phyloP scores from a whole-genome alignment of 2,888 invertebrate genomes.

The Chirona hameri region DNA sequence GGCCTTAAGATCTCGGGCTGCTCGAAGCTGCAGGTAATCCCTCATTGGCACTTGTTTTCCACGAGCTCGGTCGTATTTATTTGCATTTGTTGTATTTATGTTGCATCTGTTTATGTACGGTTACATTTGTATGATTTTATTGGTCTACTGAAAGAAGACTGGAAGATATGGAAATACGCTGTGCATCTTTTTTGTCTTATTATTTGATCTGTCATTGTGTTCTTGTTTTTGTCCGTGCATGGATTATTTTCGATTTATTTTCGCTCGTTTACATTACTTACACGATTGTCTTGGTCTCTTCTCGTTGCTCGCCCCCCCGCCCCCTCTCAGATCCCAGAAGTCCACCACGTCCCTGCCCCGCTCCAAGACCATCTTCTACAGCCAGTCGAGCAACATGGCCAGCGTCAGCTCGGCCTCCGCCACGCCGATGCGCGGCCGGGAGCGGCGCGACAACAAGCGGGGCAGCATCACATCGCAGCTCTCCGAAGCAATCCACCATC shows the following conservation, averaged over 20 bases:
- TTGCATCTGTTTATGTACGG: too few species aligned
- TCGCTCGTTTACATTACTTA: neutral
- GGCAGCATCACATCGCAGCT: neutral
- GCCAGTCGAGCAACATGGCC: neutral
- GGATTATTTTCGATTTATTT: neutral
- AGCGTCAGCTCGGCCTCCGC: neutral
- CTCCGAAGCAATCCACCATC: neutral
- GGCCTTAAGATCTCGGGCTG: too few species aligned
- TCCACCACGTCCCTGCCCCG: neutral
- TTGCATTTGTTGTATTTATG: too few species aligned
- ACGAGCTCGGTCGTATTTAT: too few species aligned
- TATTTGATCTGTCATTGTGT: too few species aligned
- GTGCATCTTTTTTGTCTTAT: neutral
- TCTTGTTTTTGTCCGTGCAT: neutral
- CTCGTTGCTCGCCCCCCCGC: neutral
- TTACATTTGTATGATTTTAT: too few species aligned
- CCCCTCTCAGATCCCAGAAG: neutral
- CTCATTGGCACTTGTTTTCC: too few species aligned
- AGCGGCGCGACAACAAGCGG: neutral
- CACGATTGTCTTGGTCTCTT: neutral
- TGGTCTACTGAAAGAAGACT: too few species aligned
- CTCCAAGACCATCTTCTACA: constrained; percentile 22
- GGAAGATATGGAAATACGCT: too few species aligned
- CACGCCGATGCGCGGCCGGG: neutral
- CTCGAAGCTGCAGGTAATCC: too few species aligned